Base-by-base conservation (phyloP, 2,888 invertebrate species). In the Rhodophaea formosa region DNA sequence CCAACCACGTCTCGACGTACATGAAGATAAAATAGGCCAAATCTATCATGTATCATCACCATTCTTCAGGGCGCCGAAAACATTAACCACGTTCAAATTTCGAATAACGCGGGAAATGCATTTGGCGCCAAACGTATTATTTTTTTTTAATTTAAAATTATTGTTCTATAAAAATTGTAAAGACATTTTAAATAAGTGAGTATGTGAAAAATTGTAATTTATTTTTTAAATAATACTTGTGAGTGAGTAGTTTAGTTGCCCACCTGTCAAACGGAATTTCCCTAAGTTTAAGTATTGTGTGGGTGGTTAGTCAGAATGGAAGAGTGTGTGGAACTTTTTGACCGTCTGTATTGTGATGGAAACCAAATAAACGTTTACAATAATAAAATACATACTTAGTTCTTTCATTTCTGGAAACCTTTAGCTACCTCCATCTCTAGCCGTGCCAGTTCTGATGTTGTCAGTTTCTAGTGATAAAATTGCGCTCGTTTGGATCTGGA, bases 351-450 rank as follows among this genome's bases (percentile, higher is more conserved):
- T 80, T 79, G 84, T 88, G 81, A 85, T 82, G 78, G 68, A 80
- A 77, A 80, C 88, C 86, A 88, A 88, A 88, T 88, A 86, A 84
- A 87, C 71, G 78, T 82, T 79, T 77, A 64, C 65, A 70, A 58
- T 56, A 69, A 69, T 66, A 62, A 66, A 23, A 5, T 23, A 65
- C 55, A 5, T 23, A 65, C 55, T 51, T 52, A 56, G 59, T 15
- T 5, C 32, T 32, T 15, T 49, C 0, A 14, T 49, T 30, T n/a
- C 3, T 39, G 8, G 10, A 0, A 35, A 39, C n/a, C 39, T 39
- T 39, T 39, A n/a, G n/a, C n/a, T n/a, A n/a, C n/a, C n/a, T n/a
- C n/a, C n/a, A n/a, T n/a, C n/a, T n/a, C n/a, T n/a, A n/a, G n/a
- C n/a, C n/a, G n/a, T n/a, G n/a, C n/a, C n/a, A n/a, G n/a, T n/a